Evolutionary conservation across 2,113 vertebrate species (phyloP), one percentile per base, ranked within the genome.

Genomic region (Nothocercus nigrocapillus): DNA sequence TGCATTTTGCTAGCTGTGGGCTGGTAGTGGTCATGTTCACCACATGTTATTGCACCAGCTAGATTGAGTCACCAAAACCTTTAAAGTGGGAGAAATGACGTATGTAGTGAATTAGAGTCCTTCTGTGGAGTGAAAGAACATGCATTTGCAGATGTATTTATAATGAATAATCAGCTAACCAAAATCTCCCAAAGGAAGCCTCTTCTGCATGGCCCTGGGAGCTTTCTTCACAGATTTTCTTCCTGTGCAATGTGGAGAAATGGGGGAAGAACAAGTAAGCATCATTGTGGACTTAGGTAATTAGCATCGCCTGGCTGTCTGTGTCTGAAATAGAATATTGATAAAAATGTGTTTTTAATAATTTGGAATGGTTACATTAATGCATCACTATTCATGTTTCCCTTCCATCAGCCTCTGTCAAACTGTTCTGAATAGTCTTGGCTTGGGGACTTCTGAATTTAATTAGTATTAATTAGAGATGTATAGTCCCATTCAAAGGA

Each of bases 291-390:
- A 53, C 51, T 82, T 44, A 28, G 66, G 56, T 75, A 94, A 89
- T 88, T 77, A 81, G n/a, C 22, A 4, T 86, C 87, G 51, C 54
- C 7, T 25, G 27, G 22, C 10, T 49, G 4, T 49, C 49, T 72
- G 27, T 81, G 58, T 75, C 89, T 87, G 44, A 66, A 67, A 34
- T 34, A 69, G 12, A 36, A 53, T 45, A 42, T 73, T 76, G 74
- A 91, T 85, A 80, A 87, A 93, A 94, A 77, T 84, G 59, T 88
- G 49, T 2, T 44, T 96, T 96, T 62, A 75, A 61, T 77, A 91
- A 20, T 92, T 91, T 85, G 80, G 76, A 73, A 77, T 86, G 51
- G 54, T 82, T 93, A 68, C 28, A 25, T 9, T 30, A 78, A 95
- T 94, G 45, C 42, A 45, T 40, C 0, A 16, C 5, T 27, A 62